phyloP scores from a whole-genome alignment of 2,113 vertebrate species.

The Heterochromis multidens region DNA sequence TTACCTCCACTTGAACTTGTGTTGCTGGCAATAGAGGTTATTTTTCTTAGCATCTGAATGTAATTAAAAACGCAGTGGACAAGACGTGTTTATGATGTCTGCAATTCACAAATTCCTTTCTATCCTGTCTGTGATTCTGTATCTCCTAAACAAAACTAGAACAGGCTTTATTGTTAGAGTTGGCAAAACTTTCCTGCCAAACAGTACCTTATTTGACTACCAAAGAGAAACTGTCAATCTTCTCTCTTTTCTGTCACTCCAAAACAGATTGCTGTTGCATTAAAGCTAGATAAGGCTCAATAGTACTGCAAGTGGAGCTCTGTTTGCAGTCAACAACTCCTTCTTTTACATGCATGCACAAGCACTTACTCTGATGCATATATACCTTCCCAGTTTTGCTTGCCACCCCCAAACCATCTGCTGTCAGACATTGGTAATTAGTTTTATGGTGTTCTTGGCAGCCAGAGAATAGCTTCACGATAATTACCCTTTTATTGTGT shows the following conservation, averaged over 20 bases:
- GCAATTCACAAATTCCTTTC: not conserved
- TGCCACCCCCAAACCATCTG: conserved; percentile 57
- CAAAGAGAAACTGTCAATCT: conserved; percentile 25
- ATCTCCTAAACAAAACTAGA: not conserved
- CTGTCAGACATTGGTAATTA: conserved; percentile 73
- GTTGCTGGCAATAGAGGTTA: not conserved
- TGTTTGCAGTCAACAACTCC: conserved; percentile 14
- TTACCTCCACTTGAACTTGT: conserved; percentile 26
- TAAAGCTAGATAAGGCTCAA: not conserved
- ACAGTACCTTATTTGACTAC: conserved; percentile 10
- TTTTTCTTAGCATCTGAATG: conserved; percentile 9
- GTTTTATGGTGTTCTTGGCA: conserved; percentile 72
- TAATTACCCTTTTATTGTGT: conserved; percentile 70
- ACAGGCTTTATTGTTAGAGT: not conserved
- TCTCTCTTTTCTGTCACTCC: conserved; percentile 11
- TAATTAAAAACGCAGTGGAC: conserved; percentile 21
- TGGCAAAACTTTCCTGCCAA: not conserved
- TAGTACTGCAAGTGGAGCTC: conserved; percentile 18
- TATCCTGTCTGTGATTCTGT: not conserved
- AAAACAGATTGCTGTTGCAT: not conserved
- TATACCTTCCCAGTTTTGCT: conserved; percentile 45
- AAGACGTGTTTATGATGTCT: not conserved
- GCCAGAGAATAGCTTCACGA: conserved; percentile 45
- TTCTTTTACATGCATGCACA: not conserved
- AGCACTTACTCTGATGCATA: conserved; percentile 6